Conservation (phyloP, 2,888 invertebrate species). For the Strigamia transsilvanica region DNA sequence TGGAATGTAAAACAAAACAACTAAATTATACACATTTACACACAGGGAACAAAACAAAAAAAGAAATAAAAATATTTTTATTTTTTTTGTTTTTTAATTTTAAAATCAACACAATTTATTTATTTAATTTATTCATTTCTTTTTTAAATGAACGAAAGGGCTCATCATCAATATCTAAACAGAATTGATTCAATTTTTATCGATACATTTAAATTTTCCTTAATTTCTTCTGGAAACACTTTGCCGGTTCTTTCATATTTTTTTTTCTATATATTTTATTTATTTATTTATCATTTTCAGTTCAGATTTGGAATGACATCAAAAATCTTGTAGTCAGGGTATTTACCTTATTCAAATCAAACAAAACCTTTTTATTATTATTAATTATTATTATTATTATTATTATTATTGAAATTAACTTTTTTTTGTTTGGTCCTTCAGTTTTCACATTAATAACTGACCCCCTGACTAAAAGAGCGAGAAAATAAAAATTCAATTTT, state of each 20-base stretch:
- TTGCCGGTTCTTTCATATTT: background rate
- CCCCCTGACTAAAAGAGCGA: background rate
- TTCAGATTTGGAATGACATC: conserved; percentile 17
- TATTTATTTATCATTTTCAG: background rate
- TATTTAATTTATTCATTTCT: background rate
- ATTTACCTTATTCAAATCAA: background rate
- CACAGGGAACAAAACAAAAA: background rate
- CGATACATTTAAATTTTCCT: background rate
- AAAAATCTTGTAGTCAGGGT: background rate
- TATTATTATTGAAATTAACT: background rate
- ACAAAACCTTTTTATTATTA: background rate
- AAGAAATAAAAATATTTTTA: background rate
- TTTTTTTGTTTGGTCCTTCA: background rate
- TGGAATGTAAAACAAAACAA: conserved; percentile 32
- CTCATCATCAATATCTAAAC: background rate
- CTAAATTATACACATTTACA: conserved; percentile 26
- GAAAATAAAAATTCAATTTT: background rate
- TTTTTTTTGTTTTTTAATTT: conserved; percentile 1
- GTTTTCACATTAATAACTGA: background rate
- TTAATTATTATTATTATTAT: background rate
- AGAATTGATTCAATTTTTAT: conserved; percentile 16
- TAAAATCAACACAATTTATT: background rate
- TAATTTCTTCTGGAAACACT: background rate
- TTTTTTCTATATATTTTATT: background rate
- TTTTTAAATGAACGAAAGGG: background rate